phyloP scores from a whole-genome alignment of 2,888 invertebrate genomes.

The Lypha dubia region DNA sequence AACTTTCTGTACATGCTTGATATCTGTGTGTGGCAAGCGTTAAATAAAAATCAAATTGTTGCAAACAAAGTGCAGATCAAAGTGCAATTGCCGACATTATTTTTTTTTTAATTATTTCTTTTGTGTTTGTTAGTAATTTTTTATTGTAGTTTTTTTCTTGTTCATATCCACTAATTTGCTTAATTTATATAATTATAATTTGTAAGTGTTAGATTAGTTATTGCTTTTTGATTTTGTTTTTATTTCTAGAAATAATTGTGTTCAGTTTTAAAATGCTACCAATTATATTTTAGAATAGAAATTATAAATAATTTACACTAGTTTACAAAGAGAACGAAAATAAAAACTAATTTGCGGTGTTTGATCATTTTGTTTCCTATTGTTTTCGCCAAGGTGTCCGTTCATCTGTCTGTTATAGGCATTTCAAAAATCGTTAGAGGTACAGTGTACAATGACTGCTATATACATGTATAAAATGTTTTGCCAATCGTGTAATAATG shows the following conservation, averaged over 20 bases:
- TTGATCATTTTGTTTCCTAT: too few species aligned
- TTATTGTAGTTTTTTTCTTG: conserved; percentile 25
- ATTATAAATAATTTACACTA: conserved; percentile 11
- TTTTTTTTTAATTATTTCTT: background rate
- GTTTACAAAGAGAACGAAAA: background rate
- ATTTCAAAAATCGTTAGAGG: too few species aligned
- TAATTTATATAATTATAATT: conserved; percentile 71
- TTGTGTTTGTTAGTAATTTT: conserved; percentile 12
- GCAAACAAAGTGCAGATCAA: conserved; percentile 71
- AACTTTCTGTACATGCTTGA: conserved; percentile 25
- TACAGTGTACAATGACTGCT: too few species aligned
- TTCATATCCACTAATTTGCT: conserved; percentile 69
- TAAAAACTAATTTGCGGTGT: too few species aligned
- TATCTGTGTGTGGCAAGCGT: conserved; percentile 68
- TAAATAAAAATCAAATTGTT: conserved; percentile 72
- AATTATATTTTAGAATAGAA: conserved; percentile 5
- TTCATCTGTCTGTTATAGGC: too few species aligned
- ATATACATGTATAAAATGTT: too few species aligned
- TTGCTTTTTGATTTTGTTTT: conserved; percentile 29
- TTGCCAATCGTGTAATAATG: too few species aligned
- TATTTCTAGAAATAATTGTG: conserved; percentile 47
- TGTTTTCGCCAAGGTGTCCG: too few species aligned
- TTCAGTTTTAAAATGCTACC: conserved; percentile 47
- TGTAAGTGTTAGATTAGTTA: conserved; percentile 65
- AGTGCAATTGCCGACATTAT: conserved; percentile 69